Evolutionary conservation across 2,113 vertebrate species (phyloP).

Genomic region (Isichthys henryi): DNA sequence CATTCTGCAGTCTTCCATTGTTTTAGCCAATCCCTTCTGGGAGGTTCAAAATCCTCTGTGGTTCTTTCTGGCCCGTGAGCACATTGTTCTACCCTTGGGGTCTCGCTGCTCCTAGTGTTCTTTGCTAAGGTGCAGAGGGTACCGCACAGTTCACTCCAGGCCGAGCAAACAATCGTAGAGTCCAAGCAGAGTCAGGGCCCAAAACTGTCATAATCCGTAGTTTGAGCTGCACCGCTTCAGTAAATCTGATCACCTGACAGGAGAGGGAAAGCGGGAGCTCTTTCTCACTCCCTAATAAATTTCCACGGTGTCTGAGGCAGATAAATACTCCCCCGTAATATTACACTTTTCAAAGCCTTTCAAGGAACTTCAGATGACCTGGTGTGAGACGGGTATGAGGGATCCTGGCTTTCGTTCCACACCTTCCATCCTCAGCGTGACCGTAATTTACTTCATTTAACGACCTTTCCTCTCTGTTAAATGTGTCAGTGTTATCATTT

Average conservation of each 20-base stretch:
- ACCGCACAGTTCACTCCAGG: not conserved
- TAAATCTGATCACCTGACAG: not conserved
- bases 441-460: slow-evolving; percentile 5
- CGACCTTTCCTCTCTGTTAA: not conserved
- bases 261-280: not conserved
- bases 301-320: not conserved
- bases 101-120: not conserved
- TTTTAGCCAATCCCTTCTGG: slow-evolving; percentile 5
- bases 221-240: not conserved
- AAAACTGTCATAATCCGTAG: not conserved
- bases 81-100: slow-evolving; percentile 6
- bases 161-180: no score
- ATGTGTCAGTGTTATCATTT: slow-evolving; percentile 4
- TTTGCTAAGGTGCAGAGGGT: not conserved
- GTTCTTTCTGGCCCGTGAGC: not conserved
- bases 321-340: not conserved
- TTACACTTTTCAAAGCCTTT: not conserved
- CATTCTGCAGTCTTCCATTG: not conserved
- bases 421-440: not conserved
- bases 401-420: not conserved
- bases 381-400: not conserved
- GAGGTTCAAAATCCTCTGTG: not conserved
- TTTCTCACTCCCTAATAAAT: not conserved
- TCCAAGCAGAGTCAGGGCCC: not conserved
- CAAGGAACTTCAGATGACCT: not conserved